Percentiles rank a stretch among this genome's conserved stretches.
These are phyloP conservation scores for Chiloscyllium punctatum DNA, from an alignment of 2,797 vertebrate species.

Conservation along the genomic window DNA sequence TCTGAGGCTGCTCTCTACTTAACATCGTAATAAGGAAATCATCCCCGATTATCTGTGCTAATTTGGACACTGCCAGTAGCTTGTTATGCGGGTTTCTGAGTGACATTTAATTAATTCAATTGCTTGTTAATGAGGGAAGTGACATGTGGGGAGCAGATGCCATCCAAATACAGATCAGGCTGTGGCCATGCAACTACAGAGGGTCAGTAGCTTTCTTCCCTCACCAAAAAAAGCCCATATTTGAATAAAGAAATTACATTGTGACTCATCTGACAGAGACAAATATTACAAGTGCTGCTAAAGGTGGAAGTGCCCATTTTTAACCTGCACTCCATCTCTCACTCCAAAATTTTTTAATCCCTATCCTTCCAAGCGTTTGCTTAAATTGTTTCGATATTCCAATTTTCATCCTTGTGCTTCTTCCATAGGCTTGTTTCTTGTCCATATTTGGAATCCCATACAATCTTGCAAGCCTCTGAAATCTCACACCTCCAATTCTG, in stretches of 20 bases:
- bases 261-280: background rate
- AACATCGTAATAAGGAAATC: slow-evolving; percentile 78
- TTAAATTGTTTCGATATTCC: no score
- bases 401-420: background rate
- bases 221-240: background rate
- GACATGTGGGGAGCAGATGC: slow-evolving; percentile 80
- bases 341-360: background rate
- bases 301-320: background rate
- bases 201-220: slow-evolving; percentile 37
- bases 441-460: background rate
- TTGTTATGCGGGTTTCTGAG: slow-evolving; percentile 72
- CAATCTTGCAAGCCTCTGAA: background rate
- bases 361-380: background rate
- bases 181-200: slow-evolving; percentile 61
- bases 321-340: background rate
- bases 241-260: background rate
- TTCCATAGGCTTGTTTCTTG: background rate
- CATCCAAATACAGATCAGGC: slow-evolving; percentile 69
- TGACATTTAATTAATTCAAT: slow-evolving; percentile 84
- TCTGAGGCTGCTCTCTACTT: slow-evolving; percentile 70
- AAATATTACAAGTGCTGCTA: background rate
- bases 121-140: slow-evolving; percentile 80
- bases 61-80: slow-evolving; percentile 81
- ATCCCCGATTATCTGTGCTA: slow-evolving; percentile 80
- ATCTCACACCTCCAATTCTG: background rate